These are phyloP conservation scores for Pipa parva DNA, from an alignment of 2,113 vertebrate genomes.

Conservation along the genomic window DNA sequence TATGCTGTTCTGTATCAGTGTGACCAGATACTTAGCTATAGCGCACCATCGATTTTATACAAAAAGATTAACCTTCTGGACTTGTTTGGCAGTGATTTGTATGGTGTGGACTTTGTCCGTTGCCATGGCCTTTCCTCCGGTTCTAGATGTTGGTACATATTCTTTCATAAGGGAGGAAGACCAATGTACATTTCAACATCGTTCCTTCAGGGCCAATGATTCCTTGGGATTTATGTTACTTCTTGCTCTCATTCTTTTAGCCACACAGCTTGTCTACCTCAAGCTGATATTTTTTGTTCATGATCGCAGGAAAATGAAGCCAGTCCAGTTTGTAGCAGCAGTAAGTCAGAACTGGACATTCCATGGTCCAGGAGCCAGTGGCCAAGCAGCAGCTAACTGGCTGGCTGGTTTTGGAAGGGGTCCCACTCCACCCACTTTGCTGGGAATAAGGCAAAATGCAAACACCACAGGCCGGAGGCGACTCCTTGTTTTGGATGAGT, in stretches of 20 bases:
- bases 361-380: slow-evolving; percentile 94
- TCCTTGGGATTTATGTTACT: slow-evolving; percentile 99
- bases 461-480: slow-evolving; percentile 92
- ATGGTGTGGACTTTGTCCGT: slow-evolving; percentile 99
- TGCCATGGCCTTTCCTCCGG: slow-evolving; percentile 97
- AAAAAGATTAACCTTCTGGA: slow-evolving; percentile 97
- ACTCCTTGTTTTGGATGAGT: slow-evolving; percentile 95
- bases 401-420: slow-evolving; percentile 96
- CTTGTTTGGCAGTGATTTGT: slow-evolving; percentile 95
- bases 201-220: slow-evolving; percentile 97
- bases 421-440: slow-evolving; percentile 94
- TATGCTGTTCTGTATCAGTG: slow-evolving; percentile 97
- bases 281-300: slow-evolving; percentile 99
- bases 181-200: slow-evolving; percentile 98
- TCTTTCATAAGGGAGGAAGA: slow-evolving; percentile 97
- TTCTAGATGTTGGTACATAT: slow-evolving; percentile 97
- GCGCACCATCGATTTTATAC: slow-evolving; percentile 98
- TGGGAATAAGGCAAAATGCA: slow-evolving; percentile 95
- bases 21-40: slow-evolving; percentile 96
- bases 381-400: slow-evolving; percentile 98
- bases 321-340: slow-evolving; percentile 97
- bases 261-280: slow-evolving; percentile 99
- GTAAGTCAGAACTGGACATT: slow-evolving; percentile 99
- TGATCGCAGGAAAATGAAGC: slow-evolving; percentile 98
- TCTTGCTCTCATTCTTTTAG: slow-evolving; percentile 95